Base-by-base conservation (phyloP, 2,888 invertebrate genomes). In the Pseudanteris insignis region DNA sequence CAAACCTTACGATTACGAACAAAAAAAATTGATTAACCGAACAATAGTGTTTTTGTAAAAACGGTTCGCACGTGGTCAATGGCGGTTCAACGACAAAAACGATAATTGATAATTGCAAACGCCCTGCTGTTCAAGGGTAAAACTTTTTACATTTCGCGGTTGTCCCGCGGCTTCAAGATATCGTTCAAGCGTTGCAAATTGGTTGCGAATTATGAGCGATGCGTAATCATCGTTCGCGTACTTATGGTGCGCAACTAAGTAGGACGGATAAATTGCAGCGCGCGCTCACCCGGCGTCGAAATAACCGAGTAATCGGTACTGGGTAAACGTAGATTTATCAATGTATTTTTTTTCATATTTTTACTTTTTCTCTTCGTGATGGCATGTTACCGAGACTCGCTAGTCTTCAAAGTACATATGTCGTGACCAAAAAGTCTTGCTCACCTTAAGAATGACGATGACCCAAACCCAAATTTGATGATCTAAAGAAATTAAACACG, bases 191-290 rank as follows among this genome's bases (percentile, higher is more conserved):
- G 63, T 61, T 29, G 51, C 66, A 55, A 67, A 69, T 71, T 62
- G 62, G 63, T 55, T 40, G 53, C 60, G 66, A 70, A 70, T 69
- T 69, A 67, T 67, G 67, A 65, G 47, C 66, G 64, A 69, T 65
- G 68, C 64, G 63, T 59, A 63, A 68, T 66, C 66, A 60, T 36
- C 43, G 46, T 63, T 41, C 44, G 46, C 37, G 34, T 43, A 40
- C 32, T 34, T 25, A 53, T 18, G 6, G 18, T 18, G 3, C 18
- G 18, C 66, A 59, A 51, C 60, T 67, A 68, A 69, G 63, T 62
- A 58, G 62, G 58, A 58, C 50, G 64, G 64, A 72, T 71, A 70
- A 68, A 71, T 71, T 66, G 67, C 57, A 41, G 33, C 51, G 32
- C 36, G 34, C 33, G 47, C 51, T n/a, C 50, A 37, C 50, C 29